phyloP scores from a whole-genome alignment of 2,113 vertebrate species.

The Odontesthes bonariensis region DNA sequence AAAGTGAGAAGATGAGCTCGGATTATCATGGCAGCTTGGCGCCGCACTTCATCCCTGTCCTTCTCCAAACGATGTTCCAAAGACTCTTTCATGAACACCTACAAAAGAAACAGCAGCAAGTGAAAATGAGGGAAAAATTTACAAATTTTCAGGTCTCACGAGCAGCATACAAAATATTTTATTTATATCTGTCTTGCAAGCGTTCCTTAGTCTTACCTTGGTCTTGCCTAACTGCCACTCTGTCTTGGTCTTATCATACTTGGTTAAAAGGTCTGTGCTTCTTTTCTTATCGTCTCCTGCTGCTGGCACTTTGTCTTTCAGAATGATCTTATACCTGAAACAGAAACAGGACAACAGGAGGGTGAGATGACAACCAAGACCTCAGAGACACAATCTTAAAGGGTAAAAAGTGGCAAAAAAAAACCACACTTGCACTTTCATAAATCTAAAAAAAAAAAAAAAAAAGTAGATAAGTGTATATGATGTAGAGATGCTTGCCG shows the following conservation, averaged over 20 bases:
- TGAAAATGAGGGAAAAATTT: neutral
- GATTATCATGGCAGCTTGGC: constrained; percentile 89
- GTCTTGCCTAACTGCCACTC: constrained; percentile 93
- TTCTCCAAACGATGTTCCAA: constrained; percentile 93
- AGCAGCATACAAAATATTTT: neutral
- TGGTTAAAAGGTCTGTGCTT: constrained; percentile 83
- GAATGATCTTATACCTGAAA: constrained; percentile 90
- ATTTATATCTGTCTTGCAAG: no score
- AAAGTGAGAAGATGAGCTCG: constrained; percentile 91
- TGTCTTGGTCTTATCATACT: constrained; percentile 85
- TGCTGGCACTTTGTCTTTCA: constrained; percentile 72
- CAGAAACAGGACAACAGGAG: constrained; percentile 28
- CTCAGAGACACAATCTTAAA: neutral
- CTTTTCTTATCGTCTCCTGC: constrained; percentile 82
- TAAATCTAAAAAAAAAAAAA: neutral
- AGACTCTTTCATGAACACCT: constrained; percentile 94
- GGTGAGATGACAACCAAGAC: constrained; percentile 1
- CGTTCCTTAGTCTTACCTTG: constrained; percentile 80
- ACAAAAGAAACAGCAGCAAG: constrained; percentile 27
- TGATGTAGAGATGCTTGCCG: constrained; percentile 77
- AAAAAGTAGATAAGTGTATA: no score
- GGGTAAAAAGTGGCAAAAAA: neutral
- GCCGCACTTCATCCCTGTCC: constrained; percentile 88
- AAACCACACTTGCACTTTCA: neutral
- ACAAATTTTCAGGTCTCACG: neutral